Percentiles rank a stretch among this genome's conserved stretches.
phyloP scores from a whole-genome alignment of 1,140 invertebrate genomes.

The Amyelois transitella region DNA sequence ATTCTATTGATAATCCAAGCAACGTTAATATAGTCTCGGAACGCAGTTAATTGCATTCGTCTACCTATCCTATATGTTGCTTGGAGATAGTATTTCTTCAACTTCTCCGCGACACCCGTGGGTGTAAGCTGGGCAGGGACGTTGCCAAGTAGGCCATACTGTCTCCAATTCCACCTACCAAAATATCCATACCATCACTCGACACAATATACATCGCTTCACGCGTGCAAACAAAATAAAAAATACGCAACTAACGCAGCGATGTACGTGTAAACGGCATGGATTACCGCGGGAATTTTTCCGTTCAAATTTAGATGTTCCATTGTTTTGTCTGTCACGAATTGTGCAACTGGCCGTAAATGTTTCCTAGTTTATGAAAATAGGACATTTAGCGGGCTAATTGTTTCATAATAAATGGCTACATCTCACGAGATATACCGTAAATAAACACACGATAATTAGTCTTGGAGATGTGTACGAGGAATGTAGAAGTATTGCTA shows the following conservation, averaged over 20 bases:
- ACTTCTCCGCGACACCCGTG: not conserved
- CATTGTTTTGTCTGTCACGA: constrained; percentile 51
- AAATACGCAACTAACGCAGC: not conserved
- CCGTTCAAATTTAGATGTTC: constrained; percentile 34
- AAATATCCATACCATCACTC: not conserved
- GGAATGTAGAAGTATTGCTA: not conserved
- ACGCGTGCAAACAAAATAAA: not conserved
- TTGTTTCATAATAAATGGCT: constrained; percentile 25
- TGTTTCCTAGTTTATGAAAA: constrained; percentile 44
- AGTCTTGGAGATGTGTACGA: not conserved
- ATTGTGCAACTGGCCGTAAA: constrained; percentile 47
- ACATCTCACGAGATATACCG: not conserved
- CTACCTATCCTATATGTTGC: not conserved
- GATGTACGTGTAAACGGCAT: not conserved
- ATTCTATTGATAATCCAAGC: too few relatives aligned
- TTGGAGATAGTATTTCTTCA: not conserved
- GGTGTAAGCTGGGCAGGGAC: not conserved
- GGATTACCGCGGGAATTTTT: not conserved
- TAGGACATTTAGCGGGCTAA: constrained; percentile 28
- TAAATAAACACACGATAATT: not conserved
- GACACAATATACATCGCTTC: not conserved
- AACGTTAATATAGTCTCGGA: not conserved
- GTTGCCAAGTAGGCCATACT: not conserved
- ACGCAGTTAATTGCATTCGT: not conserved
- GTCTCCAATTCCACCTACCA: not conserved